These are phyloP conservation scores for Phrynocephalus vlangalii DNA, from an alignment of 2,797 vertebrate species.

Conservation along the genomic window DNA sequence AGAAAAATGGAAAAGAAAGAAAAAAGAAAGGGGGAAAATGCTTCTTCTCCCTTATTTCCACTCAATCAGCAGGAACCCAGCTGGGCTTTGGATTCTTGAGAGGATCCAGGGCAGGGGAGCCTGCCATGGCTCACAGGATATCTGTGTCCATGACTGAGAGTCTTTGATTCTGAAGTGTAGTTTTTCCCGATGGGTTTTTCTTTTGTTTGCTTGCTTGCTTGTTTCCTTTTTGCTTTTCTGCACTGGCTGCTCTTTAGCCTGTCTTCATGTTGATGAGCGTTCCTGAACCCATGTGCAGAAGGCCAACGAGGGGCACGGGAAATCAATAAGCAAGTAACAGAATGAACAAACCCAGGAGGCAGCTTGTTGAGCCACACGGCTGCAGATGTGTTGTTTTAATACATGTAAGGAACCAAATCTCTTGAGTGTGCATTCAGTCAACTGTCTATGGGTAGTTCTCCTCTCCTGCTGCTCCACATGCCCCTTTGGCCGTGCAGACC, in stretches of 20 bases:
- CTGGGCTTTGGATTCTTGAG: not conserved
- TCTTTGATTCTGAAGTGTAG: not conserved
- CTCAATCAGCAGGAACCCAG: not conserved
- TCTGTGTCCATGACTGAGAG: not conserved
- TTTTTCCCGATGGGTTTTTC: not conserved
- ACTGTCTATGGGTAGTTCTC: not conserved
- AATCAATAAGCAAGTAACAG: not conserved
- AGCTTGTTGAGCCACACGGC: not conserved
- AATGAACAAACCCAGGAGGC: not conserved
- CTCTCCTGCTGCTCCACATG: not conserved
- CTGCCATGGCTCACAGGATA: not conserved
- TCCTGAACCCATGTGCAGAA: not conserved
- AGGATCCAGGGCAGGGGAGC: not conserved
- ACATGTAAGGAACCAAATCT: not conserved
- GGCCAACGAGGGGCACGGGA: no score
- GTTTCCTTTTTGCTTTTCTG: not conserved
- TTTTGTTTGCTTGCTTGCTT: not conserved
- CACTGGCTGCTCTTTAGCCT: not conserved
- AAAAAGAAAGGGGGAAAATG: not conserved
- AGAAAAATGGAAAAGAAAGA: not conserved
- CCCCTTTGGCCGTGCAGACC: not conserved
- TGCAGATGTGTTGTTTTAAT: not conserved
- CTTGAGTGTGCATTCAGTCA: not conserved
- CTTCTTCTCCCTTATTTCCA: not conserved
- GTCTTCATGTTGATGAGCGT: not conserved